Conservation (phyloP, 1,140 invertebrate genomes). For the Stratiolaelaps scimitus region DNA sequence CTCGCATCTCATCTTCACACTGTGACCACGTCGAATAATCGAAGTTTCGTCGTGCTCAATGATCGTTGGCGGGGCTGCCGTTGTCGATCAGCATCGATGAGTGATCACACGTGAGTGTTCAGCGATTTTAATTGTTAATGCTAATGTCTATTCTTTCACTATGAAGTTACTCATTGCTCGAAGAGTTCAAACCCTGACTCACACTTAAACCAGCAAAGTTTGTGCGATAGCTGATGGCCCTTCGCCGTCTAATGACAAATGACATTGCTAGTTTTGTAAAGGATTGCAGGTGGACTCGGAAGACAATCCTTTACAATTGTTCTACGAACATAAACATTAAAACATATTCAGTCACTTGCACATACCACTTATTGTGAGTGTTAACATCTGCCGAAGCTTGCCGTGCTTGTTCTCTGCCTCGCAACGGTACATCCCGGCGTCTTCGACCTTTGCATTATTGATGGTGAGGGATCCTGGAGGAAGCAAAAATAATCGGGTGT, state of each 20-base stretch:
- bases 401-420: conserved; percentile 64
- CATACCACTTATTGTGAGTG: conserved; percentile 19
- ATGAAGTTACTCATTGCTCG: no score
- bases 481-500: neutral
- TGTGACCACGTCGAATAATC: neutral
- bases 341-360: neutral
- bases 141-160: no score
- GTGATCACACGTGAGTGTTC: no score
- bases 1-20: conserved; percentile 18
- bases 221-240: no score
- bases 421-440: conserved; percentile 67
- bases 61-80: conserved; percentile 3
- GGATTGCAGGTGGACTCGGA: neutral
- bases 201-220: no score
- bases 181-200: no score
- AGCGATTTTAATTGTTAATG: no score
- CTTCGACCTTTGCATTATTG: conserved; percentile 38
- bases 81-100: no score
- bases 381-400: conserved; percentile 34
- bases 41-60: conserved; percentile 26
- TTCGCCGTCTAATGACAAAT: no score
- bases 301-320: neutral
- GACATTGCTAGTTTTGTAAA: no score
- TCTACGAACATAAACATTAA: neutral
- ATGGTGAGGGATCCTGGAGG: conserved; percentile 29